Percentiles rank a stretch among this genome's conserved stretches.
These are phyloP conservation scores for Quadriops clusia DNA, from an alignment of 2,888 invertebrate species.

Conservation along the genomic window DNA sequence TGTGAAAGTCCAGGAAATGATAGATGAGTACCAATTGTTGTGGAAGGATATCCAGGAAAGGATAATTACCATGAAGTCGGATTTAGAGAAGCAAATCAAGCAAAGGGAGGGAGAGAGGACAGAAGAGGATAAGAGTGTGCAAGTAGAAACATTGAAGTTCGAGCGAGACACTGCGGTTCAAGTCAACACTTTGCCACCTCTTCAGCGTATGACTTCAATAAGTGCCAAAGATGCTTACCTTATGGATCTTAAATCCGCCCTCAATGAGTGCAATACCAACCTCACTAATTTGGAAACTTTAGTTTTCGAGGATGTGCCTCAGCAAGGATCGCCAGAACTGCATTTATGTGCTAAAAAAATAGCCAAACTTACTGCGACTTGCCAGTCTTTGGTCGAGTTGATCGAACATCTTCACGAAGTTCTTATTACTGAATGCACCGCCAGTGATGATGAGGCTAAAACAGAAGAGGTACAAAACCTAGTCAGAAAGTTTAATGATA, in stretches of 20 bases:
- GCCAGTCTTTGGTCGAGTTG: slow-evolving; percentile 70
- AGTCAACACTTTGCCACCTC: slow-evolving; percentile 60
- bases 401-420: slow-evolving; percentile 68
- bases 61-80: slow-evolving; percentile 38
- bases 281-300: slow-evolving; percentile 55
- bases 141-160: slow-evolving; percentile 64
- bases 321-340: slow-evolving; percentile 42
- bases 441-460: slow-evolving; percentile 53
- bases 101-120: too few species aligned
- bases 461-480: slow-evolving; percentile 53
- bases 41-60: slow-evolving; percentile 49
- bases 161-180: slow-evolving; percentile 70
- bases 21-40: slow-evolving; percentile 53
- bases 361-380: slow-evolving; percentile 63
- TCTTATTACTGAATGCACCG: slow-evolving; percentile 61
- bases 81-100: slow-evolving; percentile 26
- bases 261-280: slow-evolving; percentile 56
- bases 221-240: slow-evolving; percentile 75
- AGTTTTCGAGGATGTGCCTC: slow-evolving; percentile 47
- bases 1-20: slow-evolving; percentile 44
- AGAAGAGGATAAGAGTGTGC: slow-evolving; percentile 47
- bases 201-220: slow-evolving; percentile 53
- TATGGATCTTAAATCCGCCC: slow-evolving; percentile 61
- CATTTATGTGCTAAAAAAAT: slow-evolving; percentile 57
- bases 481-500: slow-evolving; percentile 52